Evolutionary conservation across 2,888 invertebrate species (phyloP).

Genomic region (Lycophotia porphyrea): DNA sequence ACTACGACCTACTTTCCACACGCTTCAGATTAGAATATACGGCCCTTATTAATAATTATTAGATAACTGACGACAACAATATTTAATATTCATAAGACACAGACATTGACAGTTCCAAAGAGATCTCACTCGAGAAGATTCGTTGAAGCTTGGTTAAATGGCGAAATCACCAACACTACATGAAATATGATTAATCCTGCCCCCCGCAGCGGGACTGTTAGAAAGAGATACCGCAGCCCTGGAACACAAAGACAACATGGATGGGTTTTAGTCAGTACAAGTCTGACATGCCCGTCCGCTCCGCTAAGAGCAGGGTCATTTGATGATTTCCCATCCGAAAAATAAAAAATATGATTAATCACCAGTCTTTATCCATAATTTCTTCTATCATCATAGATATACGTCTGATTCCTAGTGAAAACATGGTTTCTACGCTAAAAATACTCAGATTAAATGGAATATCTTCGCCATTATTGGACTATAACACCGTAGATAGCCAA

Average conservation of each 20-base stretch:
- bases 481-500: background rate
- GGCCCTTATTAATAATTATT: constrained; percentile 53
- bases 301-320: no score
- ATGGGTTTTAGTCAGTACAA: no score
- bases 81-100: constrained; percentile 66
- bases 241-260: no score
- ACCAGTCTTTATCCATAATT: background rate
- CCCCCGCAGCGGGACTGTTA: no score
- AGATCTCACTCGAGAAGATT: constrained; percentile 2
- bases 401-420: background rate
- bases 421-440: background rate
- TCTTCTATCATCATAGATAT: background rate
- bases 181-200: no score
- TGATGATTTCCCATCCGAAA: no score
- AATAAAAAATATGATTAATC: no score
- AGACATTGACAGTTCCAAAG: constrained; percentile 36
- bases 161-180: background rate
- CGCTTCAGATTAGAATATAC: constrained; percentile 25
- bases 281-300: no score
- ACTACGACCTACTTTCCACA: constrained; percentile 31
- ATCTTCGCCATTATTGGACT: background rate
- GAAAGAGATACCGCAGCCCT: no score
- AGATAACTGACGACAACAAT: constrained; percentile 57
- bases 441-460: background rate
- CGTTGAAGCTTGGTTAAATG: constrained; percentile 3